These are phyloP conservation scores for Scarus forsteni DNA, from an alignment of 2,797 vertebrate species.

Conservation along the genomic window DNA sequence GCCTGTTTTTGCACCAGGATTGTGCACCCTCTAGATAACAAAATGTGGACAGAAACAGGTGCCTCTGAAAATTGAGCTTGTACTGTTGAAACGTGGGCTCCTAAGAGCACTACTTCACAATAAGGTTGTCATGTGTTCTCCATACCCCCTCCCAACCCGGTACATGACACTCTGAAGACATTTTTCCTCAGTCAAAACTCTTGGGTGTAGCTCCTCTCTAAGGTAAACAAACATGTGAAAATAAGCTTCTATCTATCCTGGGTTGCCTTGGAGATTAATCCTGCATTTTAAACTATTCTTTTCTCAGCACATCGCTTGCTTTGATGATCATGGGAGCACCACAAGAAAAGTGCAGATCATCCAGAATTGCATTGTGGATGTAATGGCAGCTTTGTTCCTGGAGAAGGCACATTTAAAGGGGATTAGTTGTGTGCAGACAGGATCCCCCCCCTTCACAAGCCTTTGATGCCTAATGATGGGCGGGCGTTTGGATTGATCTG, in stretches of 20 bases:
- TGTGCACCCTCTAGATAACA: no score
- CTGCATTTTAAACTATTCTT: constrained; percentile 26
- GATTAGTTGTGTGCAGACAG: constrained; percentile 74
- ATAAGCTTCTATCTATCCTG: neutral
- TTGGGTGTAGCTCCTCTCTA: no score
- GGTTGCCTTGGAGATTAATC: constrained; percentile 10
- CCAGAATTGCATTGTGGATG: constrained; percentile 60
- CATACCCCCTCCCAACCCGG: no score
- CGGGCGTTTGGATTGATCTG: constrained; percentile 76
- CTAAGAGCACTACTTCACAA: no score
- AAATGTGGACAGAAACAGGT: no score
- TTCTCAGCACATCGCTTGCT: constrained; percentile 23
- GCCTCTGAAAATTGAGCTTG: no score
- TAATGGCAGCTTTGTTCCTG: constrained; percentile 72
- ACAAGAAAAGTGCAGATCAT: constrained; percentile 39
- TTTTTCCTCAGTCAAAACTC: no score
- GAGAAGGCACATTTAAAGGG: constrained; percentile 71
- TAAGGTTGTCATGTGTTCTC: no score
- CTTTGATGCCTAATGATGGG: constrained; percentile 82
- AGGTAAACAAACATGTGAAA: neutral
- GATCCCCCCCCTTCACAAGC: constrained; percentile 61
- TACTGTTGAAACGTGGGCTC: no score
- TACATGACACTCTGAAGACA: no score
- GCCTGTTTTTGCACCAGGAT: no score
- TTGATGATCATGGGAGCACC: constrained; percentile 51